phyloP scores from a whole-genome alignment of 1,140 invertebrate genomes.

The Scaptomyza hsui region DNA sequence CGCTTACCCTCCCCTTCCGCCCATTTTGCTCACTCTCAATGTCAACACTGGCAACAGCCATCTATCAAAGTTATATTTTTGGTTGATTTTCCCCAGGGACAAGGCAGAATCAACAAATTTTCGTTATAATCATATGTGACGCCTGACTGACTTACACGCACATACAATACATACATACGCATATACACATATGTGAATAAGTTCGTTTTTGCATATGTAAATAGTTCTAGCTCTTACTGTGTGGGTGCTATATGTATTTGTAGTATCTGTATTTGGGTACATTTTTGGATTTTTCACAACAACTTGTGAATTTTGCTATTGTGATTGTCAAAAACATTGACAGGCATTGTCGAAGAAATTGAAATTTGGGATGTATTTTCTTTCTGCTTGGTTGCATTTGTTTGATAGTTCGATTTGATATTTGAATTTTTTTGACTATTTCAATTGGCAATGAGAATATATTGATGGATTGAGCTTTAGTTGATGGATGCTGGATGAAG shows the following conservation, averaged over 20 bases:
- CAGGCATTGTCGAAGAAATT: constrained; percentile 26
- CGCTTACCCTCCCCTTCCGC: neutral
- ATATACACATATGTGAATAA: neutral
- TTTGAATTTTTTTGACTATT: neutral
- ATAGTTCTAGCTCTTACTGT: neutral
- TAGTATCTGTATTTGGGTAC: too few relatives aligned
- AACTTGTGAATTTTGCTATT: constrained; percentile 19
- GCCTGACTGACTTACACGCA: constrained; percentile 37
- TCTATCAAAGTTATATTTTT: constrained; percentile 32
- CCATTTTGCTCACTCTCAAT: neutral
- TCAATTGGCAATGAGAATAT: constrained; percentile 13
- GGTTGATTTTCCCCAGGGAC: constrained; percentile 26
- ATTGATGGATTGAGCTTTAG: constrained; percentile 16
- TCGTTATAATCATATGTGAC: constrained; percentile 53
- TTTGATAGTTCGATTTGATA: constrained; percentile 8
- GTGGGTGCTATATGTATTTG: constrained; percentile 8
- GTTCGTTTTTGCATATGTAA: constrained; percentile 24
- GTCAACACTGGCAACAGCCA: neutral
- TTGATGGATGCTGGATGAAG: neutral
- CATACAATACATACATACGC: neutral
- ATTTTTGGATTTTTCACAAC: constrained; percentile 21
- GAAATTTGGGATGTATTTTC: neutral
- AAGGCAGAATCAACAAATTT: constrained; percentile 49
- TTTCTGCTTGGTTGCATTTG: constrained; percentile 11
- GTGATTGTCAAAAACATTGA: constrained; percentile 35